A percentile compares a stretch with the other conserved stretches of the same genome.
Conservation (phyloP, 2,113 vertebrate species). For the Oryzias celebensis region DNA sequence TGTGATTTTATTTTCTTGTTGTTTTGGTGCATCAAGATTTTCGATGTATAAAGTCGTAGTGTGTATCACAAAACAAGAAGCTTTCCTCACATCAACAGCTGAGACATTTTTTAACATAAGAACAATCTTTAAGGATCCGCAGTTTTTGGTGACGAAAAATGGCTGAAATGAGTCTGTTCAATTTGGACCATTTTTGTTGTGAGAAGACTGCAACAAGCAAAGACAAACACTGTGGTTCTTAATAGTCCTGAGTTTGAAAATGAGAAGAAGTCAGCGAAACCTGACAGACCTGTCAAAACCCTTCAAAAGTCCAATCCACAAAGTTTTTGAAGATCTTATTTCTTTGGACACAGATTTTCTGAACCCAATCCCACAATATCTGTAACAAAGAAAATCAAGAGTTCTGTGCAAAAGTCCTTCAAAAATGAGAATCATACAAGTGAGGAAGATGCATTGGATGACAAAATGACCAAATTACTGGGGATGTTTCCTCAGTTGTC, state of each 20-base stretch:
- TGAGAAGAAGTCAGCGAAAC: slow-evolving; percentile 75
- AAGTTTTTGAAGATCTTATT: slow-evolving; percentile 74
- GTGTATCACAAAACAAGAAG: too few relatives aligned
- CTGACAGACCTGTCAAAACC: slow-evolving; percentile 78
- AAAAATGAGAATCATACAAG: slow-evolving; percentile 15
- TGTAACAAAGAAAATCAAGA: slow-evolving; percentile 14
- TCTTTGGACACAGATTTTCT: slow-evolving; percentile 36
- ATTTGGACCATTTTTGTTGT: too few relatives aligned
- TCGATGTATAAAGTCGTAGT: too few relatives aligned
- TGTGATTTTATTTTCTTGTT: too few relatives aligned
- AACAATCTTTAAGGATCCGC: too few relatives aligned
- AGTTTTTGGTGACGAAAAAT: too few relatives aligned
- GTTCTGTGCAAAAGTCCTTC: slow-evolving; percentile 5
- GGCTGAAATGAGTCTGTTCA: too few relatives aligned
- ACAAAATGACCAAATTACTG: slow-evolving; percentile 77
- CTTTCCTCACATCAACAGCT: too few relatives aligned
- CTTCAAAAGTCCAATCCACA: slow-evolving; percentile 39
- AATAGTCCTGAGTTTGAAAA: slow-evolving; percentile 73
- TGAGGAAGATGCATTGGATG: slow-evolving; percentile 61
- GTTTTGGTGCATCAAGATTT: too few relatives aligned
- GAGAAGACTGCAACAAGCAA: slow-evolving; percentile 16
- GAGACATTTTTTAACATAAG: too few relatives aligned
- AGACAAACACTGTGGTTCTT: slow-evolving; percentile 32
- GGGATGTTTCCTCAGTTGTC: slow-evolving; percentile 84
- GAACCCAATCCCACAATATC: slow-evolving; percentile 36